phyloP scores from a whole-genome alignment of 2,888 invertebrate species.

The Dendrolimus pini region DNA sequence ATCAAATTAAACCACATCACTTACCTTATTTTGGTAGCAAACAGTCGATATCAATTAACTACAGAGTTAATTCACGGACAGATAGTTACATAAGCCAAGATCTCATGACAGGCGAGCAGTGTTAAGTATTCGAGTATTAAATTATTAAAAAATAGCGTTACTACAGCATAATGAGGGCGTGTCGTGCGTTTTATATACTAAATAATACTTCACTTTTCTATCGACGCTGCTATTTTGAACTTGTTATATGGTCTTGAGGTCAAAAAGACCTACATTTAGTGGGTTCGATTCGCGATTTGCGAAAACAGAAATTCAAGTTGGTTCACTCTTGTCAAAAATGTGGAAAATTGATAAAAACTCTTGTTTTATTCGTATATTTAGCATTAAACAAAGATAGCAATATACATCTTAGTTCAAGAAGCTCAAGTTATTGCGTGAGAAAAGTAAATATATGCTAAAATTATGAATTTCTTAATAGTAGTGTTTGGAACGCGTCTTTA shows the following conservation, averaged over 20 bases:
- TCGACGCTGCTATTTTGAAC: conserved; percentile 44
- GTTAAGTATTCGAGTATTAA: conserved; percentile 35
- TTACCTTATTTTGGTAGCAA: conserved; percentile 61
- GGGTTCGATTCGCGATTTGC: conserved; percentile 40
- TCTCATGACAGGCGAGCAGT: conserved; percentile 58
- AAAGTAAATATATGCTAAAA: conserved; percentile 5
- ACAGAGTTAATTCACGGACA: conserved; percentile 52
- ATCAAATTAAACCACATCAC: conserved; percentile 35
- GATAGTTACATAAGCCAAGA: conserved; percentile 64
- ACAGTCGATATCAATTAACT: conserved; percentile 48
- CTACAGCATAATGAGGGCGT: conserved; percentile 43
- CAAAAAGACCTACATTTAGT: conserved; percentile 66
- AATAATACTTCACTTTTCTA: conserved; percentile 63
- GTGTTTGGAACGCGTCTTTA: conserved; percentile 11
- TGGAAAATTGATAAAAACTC: conserved; percentile 9
- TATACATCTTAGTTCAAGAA: not conserved
- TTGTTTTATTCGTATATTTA: conserved; percentile 3
- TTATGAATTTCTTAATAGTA: not conserved
- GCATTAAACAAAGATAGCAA: conserved; percentile 9
- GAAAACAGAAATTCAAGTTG: conserved; percentile 28
- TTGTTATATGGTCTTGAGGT: conserved; percentile 40
- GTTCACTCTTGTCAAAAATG: conserved; percentile 36
- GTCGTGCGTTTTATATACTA: conserved; percentile 36
- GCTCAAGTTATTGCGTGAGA: not conserved
- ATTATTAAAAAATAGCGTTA: conserved; percentile 43